Evolutionary conservation across 2,113 vertebrate genomes (phyloP).

Genomic region (Egretta garzetta): DNA sequence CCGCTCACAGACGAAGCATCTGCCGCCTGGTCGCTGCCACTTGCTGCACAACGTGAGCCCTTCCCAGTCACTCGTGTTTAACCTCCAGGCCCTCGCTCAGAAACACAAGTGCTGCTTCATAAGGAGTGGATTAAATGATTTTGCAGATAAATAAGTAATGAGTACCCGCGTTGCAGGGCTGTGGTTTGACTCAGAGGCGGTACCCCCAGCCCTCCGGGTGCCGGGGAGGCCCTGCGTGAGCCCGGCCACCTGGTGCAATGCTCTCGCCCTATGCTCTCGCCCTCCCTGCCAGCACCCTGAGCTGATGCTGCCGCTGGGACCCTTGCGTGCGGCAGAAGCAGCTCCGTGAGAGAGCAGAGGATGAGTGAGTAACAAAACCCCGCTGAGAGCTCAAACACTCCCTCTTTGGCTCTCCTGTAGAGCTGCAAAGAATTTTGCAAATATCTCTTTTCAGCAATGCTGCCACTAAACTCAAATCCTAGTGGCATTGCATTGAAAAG

Average conservation of each 20-base stretch:
- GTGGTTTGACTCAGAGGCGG: background rate
- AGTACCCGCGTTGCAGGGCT: background rate
- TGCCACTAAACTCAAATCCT: background rate
- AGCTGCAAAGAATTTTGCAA: background rate
- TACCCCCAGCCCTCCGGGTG: background rate
- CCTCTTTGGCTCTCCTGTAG: background rate
- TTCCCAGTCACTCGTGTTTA: background rate
- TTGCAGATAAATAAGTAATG: background rate
- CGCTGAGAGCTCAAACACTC: background rate
- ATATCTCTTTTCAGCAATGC: background rate
- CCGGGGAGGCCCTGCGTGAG: background rate
- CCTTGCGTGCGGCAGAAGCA: background rate
- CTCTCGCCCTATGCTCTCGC: background rate
- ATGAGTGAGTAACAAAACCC: background rate
- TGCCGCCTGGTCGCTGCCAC: rapidly evolving
- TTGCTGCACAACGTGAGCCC: rapidly evolving
- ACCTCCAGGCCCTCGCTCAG: background rate
- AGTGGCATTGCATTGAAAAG: rapidly evolving
- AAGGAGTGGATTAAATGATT: background rate
- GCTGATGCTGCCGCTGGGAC: background rate
- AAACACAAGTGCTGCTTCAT: background rate
- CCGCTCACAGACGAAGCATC: rapidly evolving
- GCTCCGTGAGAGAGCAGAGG: background rate
- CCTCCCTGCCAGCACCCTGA: background rate
- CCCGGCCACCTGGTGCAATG: background rate